These are phyloP conservation scores for Nephrotoma appendiculata DNA, from an alignment of 2,888 invertebrate genomes.

Conservation along the genomic window DNA sequence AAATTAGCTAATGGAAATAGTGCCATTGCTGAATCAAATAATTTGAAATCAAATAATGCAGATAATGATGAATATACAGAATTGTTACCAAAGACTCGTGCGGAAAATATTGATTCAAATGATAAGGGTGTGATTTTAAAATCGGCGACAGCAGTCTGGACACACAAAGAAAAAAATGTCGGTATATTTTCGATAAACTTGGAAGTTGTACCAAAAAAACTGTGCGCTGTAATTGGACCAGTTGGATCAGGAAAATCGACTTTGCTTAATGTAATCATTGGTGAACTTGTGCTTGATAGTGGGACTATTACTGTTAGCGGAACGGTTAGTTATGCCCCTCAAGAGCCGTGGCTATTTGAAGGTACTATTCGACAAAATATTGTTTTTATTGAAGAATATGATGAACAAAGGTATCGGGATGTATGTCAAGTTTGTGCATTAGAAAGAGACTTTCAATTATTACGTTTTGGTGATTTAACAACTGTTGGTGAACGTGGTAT, in stretches of 20 bases:
- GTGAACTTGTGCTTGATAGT: conserved; percentile 46
- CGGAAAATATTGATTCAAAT: conserved; percentile 3
- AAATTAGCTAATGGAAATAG: conserved; percentile 8
- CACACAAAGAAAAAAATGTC: background rate
- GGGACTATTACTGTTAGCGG: conserved; percentile 49
- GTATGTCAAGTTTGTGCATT: conserved; percentile 45
- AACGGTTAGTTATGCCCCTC: conserved; percentile 57
- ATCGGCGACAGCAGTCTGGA: conserved; percentile 9
- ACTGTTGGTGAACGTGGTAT: conserved; percentile 52
- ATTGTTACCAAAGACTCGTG: conserved; percentile 2
- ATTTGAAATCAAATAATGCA: conserved; percentile 8
- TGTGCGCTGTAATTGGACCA: conserved; percentile 52
- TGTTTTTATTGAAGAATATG: conserved; percentile 60
- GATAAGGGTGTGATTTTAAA: conserved; percentile 8
- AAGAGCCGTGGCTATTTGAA: conserved; percentile 71
- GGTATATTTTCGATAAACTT: conserved; percentile 10
- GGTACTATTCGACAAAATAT: conserved; percentile 84
- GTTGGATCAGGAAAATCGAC: conserved; percentile 66
- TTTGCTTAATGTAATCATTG: conserved; percentile 54
- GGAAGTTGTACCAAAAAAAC: conserved; percentile 17
- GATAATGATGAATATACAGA: conserved; percentile 2
- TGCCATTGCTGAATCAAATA: conserved; percentile 15
- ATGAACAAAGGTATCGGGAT: conserved; percentile 38
- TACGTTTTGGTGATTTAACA: conserved; percentile 37
- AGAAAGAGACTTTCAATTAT: conserved; percentile 46